phyloP scores from a whole-genome alignment of 2,797 vertebrate species.

The Kryptolebias ocellatus region DNA sequence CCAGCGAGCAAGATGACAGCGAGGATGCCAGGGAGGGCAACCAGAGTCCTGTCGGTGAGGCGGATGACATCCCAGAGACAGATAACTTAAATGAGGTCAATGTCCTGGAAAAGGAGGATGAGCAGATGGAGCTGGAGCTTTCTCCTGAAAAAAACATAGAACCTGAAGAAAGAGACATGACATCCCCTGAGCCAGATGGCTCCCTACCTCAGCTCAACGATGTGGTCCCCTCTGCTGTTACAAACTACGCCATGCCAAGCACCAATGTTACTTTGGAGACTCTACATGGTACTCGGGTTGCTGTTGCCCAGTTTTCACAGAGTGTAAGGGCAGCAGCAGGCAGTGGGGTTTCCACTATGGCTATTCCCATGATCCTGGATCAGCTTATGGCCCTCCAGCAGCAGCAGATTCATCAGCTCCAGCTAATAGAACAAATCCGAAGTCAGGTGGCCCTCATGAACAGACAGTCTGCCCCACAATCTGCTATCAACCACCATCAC shows the following conservation, averaged over 20 bases:
- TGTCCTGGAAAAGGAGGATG: conserved; percentile 86
- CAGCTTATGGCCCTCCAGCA: conserved; percentile 98
- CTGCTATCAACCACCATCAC: conserved; percentile 81
- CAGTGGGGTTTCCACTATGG: conserved; percentile 86
- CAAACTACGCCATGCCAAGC: conserved; percentile 92
- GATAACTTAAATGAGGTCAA: conserved; percentile 68
- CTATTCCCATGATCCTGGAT: conserved; percentile 97
- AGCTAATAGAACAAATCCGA: conserved; percentile 98
- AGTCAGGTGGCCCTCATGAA: conserved; percentile 98
- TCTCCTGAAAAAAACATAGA: conserved; percentile 83
- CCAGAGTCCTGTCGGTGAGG: conserved; percentile 79
- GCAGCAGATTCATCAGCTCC: conserved; percentile 98
- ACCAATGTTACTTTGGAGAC: conserved; percentile 99
- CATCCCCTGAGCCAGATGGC: conserved; percentile 83
- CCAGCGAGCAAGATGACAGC: conserved; percentile 90
- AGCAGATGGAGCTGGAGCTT: conserved; percentile 94
- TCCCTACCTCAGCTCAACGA: conserved; percentile 89
- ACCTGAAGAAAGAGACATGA: conserved; percentile 81
- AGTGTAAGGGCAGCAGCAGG: conserved; percentile 78
- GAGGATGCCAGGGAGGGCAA: conserved; percentile 86
- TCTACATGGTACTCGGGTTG: conserved; percentile 97
- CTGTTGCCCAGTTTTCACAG: conserved; percentile 98
- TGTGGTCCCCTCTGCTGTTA: conserved; percentile 81
- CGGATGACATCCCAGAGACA: conserved; percentile 86
- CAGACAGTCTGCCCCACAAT: conserved; percentile 85